phyloP scores from a whole-genome alignment of 2,113 vertebrate genomes.

The Siniperca chuatsi region DNA sequence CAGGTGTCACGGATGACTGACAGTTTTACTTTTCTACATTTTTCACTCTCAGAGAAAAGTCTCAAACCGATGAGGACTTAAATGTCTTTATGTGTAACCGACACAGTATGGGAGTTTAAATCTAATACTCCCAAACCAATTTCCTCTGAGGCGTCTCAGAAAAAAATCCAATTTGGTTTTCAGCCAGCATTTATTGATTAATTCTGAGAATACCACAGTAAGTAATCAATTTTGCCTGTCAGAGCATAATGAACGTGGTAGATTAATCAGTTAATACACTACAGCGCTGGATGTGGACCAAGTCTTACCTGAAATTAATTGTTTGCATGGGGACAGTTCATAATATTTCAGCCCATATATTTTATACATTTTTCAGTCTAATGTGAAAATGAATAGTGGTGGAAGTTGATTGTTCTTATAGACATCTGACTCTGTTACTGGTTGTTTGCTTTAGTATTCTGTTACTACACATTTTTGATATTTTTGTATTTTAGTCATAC shows the following conservation, averaged over 20 bases:
- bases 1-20: background rate
- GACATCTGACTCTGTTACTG: no score
- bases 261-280: constrained; percentile 51
- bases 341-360: background rate
- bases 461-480: background rate
- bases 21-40: background rate
- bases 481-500: background rate
- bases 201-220: constrained; percentile 16
- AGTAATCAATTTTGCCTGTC: constrained; percentile 36
- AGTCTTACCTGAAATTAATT: constrained; percentile 26
- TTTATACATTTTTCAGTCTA: background rate
- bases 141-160: constrained; percentile 10
- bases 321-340: background rate
- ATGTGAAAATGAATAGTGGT: background rate
- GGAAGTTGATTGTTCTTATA: background rate
- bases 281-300: background rate
- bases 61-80: background rate
- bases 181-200: constrained; percentile 37
- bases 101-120: background rate
- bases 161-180: constrained; percentile 34
- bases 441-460: background rate
- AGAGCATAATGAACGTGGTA: constrained; percentile 15
- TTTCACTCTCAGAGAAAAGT: background rate
- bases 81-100: constrained; percentile 8
- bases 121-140: background rate